A percentile compares a stretch with the other conserved stretches of the same genome.
Conservation (phyloP, 2,888 invertebrate genomes). For the Drosophila buzzatii region DNA sequence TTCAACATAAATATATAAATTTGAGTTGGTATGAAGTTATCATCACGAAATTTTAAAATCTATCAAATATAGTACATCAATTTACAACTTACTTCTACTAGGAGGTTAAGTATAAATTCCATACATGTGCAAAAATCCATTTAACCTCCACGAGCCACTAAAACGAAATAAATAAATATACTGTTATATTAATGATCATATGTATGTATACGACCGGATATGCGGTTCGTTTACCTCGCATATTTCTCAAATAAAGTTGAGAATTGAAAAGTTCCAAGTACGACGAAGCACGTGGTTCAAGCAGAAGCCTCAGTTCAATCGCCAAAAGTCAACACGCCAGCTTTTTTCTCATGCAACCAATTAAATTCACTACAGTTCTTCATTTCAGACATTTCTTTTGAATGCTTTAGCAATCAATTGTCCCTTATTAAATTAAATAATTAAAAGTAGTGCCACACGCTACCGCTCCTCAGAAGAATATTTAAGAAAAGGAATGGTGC, state of each 20-base stretch:
- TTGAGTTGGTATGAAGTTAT: conserved; percentile 62
- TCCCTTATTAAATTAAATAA: background rate
- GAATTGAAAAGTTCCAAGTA: background rate
- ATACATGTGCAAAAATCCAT: background rate
- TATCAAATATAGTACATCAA: background rate
- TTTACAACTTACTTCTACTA: background rate
- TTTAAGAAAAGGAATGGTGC: conserved; percentile 7
- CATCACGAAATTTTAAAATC: conserved; percentile 22
- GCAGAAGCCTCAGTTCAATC: conserved; percentile 11
- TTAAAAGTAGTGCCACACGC: background rate
- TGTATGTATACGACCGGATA: no score
- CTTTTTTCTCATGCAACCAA: background rate
- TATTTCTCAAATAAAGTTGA: background rate
- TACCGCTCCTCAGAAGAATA: background rate
- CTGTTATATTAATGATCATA: background rate
- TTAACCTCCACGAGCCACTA: background rate
- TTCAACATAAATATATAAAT: conserved; percentile 64
- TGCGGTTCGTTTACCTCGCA: conserved; percentile 1
- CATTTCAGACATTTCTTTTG: conserved; percentile 9
- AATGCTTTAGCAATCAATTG: background rate
- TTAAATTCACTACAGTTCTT: rapidly evolving
- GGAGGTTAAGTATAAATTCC: background rate
- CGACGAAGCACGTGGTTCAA: conserved; percentile 37
- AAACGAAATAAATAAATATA: background rate
- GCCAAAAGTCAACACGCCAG: conserved; percentile 2